Evolutionary conservation across 2,888 invertebrate genomes (phyloP).

Genomic region (Lepidochrysops patricia): DNA sequence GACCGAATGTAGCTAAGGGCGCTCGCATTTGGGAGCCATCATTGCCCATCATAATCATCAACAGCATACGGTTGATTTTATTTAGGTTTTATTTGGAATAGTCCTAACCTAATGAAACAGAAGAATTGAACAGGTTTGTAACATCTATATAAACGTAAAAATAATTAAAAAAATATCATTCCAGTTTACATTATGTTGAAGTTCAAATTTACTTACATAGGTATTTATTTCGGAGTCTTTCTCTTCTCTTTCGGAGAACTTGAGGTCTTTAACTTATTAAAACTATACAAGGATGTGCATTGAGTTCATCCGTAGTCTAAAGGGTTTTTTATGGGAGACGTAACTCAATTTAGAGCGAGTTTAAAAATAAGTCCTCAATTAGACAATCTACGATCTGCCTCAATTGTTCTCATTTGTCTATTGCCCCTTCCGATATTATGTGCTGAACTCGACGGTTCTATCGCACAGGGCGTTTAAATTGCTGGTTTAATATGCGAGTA

Average conservation of each 20-base stretch:
- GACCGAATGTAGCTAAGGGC: background rate
- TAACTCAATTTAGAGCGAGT: slow-evolving; percentile 31
- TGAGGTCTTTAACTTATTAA: background rate
- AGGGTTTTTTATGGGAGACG: slow-evolving; percentile 9
- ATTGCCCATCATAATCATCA: background rate
- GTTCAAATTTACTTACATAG: background rate
- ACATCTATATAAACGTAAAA: background rate
- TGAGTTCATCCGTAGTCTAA: background rate
- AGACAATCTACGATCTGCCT: slow-evolving; percentile 39
- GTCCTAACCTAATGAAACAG: no score
- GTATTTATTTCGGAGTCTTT: background rate
- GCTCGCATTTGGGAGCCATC: slow-evolving; percentile 1
- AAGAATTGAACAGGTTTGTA: background rate
- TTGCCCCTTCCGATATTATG: background rate
- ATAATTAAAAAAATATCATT: background rate
- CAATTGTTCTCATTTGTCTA: slow-evolving; percentile 46
- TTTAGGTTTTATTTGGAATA: no score
- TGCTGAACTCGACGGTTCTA: background rate
- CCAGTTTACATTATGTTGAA: background rate
- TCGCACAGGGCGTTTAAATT: slow-evolving; percentile 15
- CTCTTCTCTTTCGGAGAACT: no score
- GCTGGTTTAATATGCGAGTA: background rate
- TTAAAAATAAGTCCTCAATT: slow-evolving; percentile 56
- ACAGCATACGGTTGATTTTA: no score
- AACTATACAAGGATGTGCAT: background rate